These are phyloP conservation scores for Caenorhabditis angaria DNA, from an alignment of 2,888 invertebrate species.

Conservation along the genomic window DNA sequence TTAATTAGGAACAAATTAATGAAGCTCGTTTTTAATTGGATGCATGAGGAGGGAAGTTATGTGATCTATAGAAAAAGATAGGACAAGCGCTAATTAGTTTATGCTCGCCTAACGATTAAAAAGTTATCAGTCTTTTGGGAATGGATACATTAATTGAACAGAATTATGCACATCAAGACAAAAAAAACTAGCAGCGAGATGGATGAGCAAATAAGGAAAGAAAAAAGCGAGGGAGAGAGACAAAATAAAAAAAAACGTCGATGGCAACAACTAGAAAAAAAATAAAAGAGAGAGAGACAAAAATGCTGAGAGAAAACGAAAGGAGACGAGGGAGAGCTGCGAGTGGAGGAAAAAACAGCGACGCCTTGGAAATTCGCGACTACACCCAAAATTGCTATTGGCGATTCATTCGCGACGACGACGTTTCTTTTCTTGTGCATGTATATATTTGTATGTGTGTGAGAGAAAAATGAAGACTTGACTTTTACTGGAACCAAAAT, in stretches of 20 bases:
- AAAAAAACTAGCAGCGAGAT: not conserved
- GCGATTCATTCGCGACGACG: not conserved
- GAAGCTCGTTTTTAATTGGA: too few species aligned
- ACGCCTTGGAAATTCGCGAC: not conserved
- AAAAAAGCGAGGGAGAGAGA: constrained; percentile 3
- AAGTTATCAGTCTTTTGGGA: not conserved
- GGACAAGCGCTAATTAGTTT: too few species aligned
- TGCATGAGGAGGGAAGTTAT: not conserved
- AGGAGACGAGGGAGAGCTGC: not conserved
- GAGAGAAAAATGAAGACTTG: too few species aligned
- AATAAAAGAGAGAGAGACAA: too few species aligned
- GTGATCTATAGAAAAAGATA: not conserved
- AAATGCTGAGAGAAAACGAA: not conserved
- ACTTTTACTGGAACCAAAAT: not conserved
- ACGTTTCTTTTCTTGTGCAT: not conserved
- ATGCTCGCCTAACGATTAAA: not conserved
- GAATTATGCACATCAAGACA: not conserved
- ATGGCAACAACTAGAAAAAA: constrained; percentile 3
- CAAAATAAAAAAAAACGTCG: constrained; percentile 2
- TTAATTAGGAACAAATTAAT: too few species aligned
- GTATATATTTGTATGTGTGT: not conserved
- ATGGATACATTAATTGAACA: not conserved
- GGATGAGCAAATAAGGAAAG: constrained; percentile 4
- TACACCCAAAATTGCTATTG: not conserved
- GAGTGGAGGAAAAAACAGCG: too few species aligned